These are phyloP conservation scores for Philopotamus ludificatus DNA, from an alignment of 1,140 invertebrate species.

Conservation along the genomic window DNA sequence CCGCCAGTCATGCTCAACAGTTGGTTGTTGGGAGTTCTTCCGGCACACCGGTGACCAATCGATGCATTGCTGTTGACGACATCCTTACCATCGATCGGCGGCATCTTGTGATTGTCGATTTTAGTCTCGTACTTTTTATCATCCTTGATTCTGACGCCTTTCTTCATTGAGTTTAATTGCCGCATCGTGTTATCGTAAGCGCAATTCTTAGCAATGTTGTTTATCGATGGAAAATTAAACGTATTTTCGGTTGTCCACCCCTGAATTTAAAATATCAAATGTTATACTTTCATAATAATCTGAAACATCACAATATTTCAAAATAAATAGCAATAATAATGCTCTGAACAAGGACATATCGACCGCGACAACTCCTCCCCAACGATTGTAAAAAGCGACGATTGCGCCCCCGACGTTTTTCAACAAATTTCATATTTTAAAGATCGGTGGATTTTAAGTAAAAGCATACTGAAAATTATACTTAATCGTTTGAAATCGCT, in stretches of 20 bases:
- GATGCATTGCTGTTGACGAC: background rate
- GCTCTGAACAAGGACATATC: background rate
- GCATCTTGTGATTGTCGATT: background rate
- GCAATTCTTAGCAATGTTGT: background rate
- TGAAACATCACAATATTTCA: background rate
- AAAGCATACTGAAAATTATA: too few relatives aligned
- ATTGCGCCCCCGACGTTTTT: background rate
- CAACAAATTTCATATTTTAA: too few relatives aligned
- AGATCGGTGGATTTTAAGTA: too few relatives aligned
- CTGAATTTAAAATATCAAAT: conserved; percentile 38
- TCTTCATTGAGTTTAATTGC: background rate
- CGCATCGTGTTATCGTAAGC: background rate
- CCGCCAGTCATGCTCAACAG: conserved; percentile 59
- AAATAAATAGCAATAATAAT: background rate
- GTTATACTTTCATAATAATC: background rate
- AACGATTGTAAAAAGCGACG: too few relatives aligned
- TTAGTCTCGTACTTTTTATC: background rate
- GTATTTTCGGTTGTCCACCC: conserved; percentile 35
- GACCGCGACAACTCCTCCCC: background rate
- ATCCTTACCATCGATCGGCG: background rate
- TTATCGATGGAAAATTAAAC: conserved; percentile 29
- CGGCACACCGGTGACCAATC: conserved; percentile 4
- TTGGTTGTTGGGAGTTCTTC: conserved; percentile 53
- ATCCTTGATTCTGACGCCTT: background rate
- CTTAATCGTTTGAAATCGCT: too few relatives aligned